These are phyloP conservation scores for Otus scops DNA, from an alignment of 2,797 vertebrate species.

Conservation along the genomic window DNA sequence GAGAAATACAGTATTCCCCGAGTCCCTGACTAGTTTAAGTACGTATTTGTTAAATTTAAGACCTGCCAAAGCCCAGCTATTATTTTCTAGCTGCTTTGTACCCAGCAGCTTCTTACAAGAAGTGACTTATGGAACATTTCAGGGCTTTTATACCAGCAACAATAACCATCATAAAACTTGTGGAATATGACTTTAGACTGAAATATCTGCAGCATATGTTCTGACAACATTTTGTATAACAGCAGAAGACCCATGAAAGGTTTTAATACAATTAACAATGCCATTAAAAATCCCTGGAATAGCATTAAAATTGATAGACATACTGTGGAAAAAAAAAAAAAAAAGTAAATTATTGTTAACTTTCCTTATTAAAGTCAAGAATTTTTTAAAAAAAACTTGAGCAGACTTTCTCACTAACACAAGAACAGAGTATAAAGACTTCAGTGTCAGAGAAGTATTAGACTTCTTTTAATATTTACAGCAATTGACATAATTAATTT, in stretches of 20 bases:
- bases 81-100: constrained; percentile 35
- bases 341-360: not conserved
- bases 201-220: not conserved
- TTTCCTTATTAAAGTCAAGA: not conserved
- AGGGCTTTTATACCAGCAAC: constrained; percentile 5
- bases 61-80: constrained; percentile 34
- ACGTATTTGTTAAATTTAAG: constrained; percentile 48
- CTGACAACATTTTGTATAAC: not conserved
- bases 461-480: not conserved
- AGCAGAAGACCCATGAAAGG: not conserved
- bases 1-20: constrained; percentile 18
- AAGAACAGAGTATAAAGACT: not conserved
- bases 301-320: not conserved
- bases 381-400: not conserved
- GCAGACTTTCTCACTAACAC: not conserved
- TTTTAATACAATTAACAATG: constrained; percentile 10
- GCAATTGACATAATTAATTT: not conserved
- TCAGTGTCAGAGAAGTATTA: not conserved
- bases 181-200: not conserved
- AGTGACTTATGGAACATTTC: constrained; percentile 31
- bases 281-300: not conserved
- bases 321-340: not conserved
- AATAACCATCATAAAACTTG: constrained; percentile 16
- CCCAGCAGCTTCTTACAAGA: constrained; percentile 1
- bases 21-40: constrained; percentile 15